These are phyloP conservation scores for Oncorhynchus masou DNA, from an alignment of 2,113 vertebrate species.

Conservation along the genomic window DNA sequence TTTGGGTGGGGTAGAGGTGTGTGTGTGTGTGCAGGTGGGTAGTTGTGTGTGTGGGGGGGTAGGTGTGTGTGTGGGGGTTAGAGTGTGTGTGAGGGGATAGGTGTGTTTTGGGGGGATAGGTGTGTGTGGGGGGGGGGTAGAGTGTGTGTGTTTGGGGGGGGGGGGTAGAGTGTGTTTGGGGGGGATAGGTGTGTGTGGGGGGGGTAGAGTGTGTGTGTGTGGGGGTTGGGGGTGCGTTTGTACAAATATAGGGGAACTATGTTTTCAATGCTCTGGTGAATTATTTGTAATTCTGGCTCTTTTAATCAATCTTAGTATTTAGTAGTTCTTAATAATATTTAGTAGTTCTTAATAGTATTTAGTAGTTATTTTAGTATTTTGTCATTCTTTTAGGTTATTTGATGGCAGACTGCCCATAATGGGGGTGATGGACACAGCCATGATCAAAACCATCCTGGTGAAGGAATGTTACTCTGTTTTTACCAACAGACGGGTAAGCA, in stretches of 20 bases:
- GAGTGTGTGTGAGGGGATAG: no score
- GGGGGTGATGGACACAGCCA: conserved; percentile 60
- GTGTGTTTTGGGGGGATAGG: no score
- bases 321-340: neutral
- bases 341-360: neutral
- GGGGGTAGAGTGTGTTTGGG: no score
- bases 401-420: conserved; percentile 69
- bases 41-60: no score
- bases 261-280: neutral
- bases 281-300: neutral
- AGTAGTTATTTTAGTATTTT: neutral
- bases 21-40: no score
- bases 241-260: neutral
- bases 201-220: conserved; percentile 65
- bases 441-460: conserved; percentile 72
- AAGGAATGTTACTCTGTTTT: conserved; percentile 72
- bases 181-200: conserved; percentile 38
- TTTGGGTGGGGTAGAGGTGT: no score
- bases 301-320: neutral
- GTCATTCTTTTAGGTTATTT: conserved; percentile 47
- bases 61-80: no score
- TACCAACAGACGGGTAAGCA: conserved; percentile 64
- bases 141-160: no score
- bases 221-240: neutral
- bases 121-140: no score